Evolutionary conservation across 2,113 vertebrate genomes (phyloP), one percentile per base, ranked within the genome.

Genomic region (Phylloscopus trochiloides): DNA sequence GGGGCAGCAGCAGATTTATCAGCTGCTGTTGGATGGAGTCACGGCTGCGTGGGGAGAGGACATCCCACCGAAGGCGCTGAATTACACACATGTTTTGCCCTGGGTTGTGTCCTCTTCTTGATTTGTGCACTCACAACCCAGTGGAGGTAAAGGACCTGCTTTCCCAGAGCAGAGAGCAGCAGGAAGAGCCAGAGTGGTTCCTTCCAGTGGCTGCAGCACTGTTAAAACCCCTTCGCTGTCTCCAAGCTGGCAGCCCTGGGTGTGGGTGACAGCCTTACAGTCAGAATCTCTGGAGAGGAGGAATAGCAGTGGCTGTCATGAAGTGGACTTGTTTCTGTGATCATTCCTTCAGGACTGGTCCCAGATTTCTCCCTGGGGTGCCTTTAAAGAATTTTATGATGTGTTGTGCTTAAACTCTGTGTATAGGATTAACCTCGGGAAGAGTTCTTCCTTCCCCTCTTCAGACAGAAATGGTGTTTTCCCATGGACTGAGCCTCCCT

Each of bases 21-120:
- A 89, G 45, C 65, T 42, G 86, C 84, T 94, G 38, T 92, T 89
- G 40, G 38, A 9, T 18, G 51, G 59, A 71, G 38, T 50, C 68
- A 14, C 80, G 19, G 1, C 73, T 84, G 90, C 55, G 55, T 86
- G 92, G 84, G 48, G 90, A 65, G 70, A 75, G 40, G 72, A 52
- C 32, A 22, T 66, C 65, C 51, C 14, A 0, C 54, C 6, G 5
- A 45, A 48, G 31, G 43, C 0, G 0, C 1, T 76, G 62, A 72
- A 61, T 70, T 58, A 17, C 40, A 21, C 17, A 42, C 17, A 7
- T 10, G 57, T 29, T 86, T 76, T 26, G 7, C 17, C 57, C 65
- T 51, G 72, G 15, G 4, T n/a, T 31, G 32, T 25, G 25, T 40
- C 10, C 14, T 71, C 36, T 34, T 34, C 24, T 26, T 16, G 17